These are phyloP conservation scores for Hetaerina titia DNA, from an alignment of 2,888 invertebrate species.

Conservation along the genomic window DNA sequence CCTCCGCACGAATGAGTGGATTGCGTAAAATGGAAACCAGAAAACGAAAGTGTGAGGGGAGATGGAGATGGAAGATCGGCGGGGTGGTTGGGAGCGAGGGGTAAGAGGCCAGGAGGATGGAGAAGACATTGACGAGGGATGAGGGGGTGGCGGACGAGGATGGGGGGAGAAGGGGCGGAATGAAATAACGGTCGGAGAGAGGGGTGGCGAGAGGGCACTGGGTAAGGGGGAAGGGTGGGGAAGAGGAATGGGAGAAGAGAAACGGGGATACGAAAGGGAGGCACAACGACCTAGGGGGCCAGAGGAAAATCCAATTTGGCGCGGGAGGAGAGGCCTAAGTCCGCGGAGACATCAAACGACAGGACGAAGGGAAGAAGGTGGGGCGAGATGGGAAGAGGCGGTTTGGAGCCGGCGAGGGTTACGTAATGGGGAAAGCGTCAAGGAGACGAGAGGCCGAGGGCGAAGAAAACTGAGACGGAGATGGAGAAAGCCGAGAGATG, in stretches of 20 bases:
- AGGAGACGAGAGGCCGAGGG: not conserved
- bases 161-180: not conserved
- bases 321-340: slow-evolving; percentile 4
- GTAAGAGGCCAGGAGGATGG: not conserved
- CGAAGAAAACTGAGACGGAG: not conserved
- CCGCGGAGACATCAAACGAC: slow-evolving; percentile 30
- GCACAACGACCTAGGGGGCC: not conserved
- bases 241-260: not conserved
- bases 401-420: not conserved
- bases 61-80: not conserved
- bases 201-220: not conserved
- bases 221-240: not conserved
- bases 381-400: not conserved
- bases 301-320: slow-evolving; percentile 6
- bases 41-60: too few relatives aligned
- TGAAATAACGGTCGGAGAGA: not conserved
- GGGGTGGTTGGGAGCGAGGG: not conserved
- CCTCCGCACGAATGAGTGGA: too few relatives aligned
- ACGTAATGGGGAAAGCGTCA: not conserved
- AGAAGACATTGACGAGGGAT: slow-evolving; percentile 2
- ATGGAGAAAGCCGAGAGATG: slow-evolving; percentile 2
- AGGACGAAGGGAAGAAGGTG: not conserved
- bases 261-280: not conserved
- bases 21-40: too few relatives aligned
- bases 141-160: not conserved